A percentile compares a stretch with the other conserved stretches of the same genome.
These are phyloP conservation scores for Aproaerema taeniolella DNA, from an alignment of 2,888 invertebrate species.

Conservation along the genomic window DNA sequence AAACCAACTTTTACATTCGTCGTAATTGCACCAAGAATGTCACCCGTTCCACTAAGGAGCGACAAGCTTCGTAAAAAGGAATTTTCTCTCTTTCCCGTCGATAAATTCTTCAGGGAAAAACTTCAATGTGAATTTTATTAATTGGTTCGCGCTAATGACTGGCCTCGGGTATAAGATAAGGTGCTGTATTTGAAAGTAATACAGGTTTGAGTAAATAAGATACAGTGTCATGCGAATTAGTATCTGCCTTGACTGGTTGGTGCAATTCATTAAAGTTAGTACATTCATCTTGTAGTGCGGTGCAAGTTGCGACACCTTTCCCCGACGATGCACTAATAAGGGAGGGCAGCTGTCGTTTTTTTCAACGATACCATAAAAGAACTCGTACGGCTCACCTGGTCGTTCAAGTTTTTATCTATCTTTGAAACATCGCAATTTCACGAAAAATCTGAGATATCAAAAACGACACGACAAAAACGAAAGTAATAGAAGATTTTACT, in stretches of 20 bases:
- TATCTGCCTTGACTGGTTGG: conserved; percentile 32
- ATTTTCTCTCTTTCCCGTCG: conserved; percentile 51
- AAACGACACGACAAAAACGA: conserved; percentile 31
- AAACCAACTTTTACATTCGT: conserved; percentile 47
- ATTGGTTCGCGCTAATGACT: conserved; percentile 36
- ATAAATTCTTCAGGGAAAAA: conserved; percentile 46
- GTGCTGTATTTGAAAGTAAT: conserved; percentile 28
- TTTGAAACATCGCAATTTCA: conserved; percentile 28
- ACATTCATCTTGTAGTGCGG: conserved; percentile 26
- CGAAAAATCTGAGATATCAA: conserved; percentile 28
- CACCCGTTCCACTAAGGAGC: conserved; percentile 29
- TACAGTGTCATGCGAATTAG: conserved; percentile 34
- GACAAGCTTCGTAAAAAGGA: conserved; percentile 34
- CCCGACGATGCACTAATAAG: conserved; percentile 38
- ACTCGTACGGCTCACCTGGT: conserved; percentile 28
- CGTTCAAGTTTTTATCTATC: conserved; percentile 30
- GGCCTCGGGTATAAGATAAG: conserved; percentile 24
- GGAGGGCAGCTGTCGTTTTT: conserved; percentile 42
- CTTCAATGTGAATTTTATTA: conserved; percentile 55
- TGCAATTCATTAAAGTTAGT: conserved; percentile 33
- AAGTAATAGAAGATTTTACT: conserved; percentile 30
- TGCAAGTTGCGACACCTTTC: conserved; percentile 45
- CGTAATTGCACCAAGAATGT: conserved; percentile 40
- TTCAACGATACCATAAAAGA: conserved; percentile 39
- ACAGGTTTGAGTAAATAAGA: conserved; percentile 25